phyloP scores from a whole-genome alignment of 2,888 invertebrate species.

The Eulithis testata region DNA sequence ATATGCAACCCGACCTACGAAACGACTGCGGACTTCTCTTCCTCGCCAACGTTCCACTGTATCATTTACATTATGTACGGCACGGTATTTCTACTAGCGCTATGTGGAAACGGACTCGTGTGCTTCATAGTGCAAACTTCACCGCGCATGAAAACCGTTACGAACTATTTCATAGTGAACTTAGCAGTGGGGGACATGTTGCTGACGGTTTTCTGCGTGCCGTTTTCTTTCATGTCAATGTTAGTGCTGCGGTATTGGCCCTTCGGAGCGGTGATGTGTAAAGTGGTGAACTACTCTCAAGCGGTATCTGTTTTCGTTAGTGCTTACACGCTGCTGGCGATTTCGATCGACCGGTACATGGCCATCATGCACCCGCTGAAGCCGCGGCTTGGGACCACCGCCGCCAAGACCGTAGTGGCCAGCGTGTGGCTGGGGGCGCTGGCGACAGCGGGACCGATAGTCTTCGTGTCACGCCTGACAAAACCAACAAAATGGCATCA shows the following conservation, averaged over 20 bases:
- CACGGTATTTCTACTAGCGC: constrained; percentile 88
- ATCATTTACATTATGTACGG: constrained; percentile 89
- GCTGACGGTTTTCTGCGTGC: constrained; percentile 95
- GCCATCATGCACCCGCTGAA: constrained; percentile 95
- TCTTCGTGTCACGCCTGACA: constrained; percentile 88
- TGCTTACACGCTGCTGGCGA: constrained; percentile 95
- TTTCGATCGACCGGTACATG: constrained; percentile 95
- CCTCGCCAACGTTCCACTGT: constrained; percentile 84
- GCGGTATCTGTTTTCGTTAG: constrained; percentile 92
- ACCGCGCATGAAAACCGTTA: constrained; percentile 95
- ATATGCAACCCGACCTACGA: constrained; percentile 52
- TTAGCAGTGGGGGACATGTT: constrained; percentile 95
- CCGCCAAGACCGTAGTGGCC: constrained; percentile 87
- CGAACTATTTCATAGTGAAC: constrained; percentile 96
- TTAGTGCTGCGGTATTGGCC: constrained; percentile 94
- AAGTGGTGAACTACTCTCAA: constrained; percentile 92
- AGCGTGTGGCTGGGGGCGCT: constrained; percentile 91
- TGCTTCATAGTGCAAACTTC: constrained; percentile 94
- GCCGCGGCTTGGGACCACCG: constrained; percentile 90
- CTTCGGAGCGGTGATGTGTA: constrained; percentile 92
- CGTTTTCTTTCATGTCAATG: constrained; percentile 93
- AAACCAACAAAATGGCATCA: constrained; percentile 87
- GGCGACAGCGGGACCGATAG: constrained; percentile 92
- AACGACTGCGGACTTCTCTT: constrained; percentile 61
- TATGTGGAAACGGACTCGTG: constrained; percentile 91